These are phyloP conservation scores for Anser cygnoides DNA, from an alignment of 2,113 vertebrate genomes.

Conservation along the genomic window DNA sequence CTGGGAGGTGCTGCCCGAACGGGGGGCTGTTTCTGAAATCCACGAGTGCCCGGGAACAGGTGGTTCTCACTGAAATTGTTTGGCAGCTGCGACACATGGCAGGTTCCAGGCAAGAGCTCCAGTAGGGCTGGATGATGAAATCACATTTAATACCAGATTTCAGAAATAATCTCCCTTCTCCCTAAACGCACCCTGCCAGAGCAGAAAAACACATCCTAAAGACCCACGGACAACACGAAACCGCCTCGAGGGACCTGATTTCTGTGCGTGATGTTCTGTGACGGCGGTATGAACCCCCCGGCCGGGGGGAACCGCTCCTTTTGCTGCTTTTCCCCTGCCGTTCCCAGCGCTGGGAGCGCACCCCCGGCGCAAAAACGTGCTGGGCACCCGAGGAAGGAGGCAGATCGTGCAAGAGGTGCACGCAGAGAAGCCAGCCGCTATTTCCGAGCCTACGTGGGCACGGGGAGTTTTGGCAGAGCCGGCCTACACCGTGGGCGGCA, in stretches of 20 bases:
- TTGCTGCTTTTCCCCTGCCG: background rate
- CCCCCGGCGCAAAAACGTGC: rapidly evolving
- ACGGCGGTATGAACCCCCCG: rapidly evolving
- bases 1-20: conserved; percentile 29
- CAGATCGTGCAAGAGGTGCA: background rate
- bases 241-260: rapidly evolving
- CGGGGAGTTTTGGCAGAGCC: background rate
- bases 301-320: rapidly evolving
- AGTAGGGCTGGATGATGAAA: conserved; percentile 30
- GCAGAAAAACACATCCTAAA: background rate
- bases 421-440: background rate
- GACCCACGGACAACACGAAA: background rate
- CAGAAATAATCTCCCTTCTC: background rate
- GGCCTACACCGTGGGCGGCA: background rate
- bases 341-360: too few relatives aligned
- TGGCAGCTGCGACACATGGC: conserved; percentile 38
- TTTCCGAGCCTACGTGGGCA: background rate
- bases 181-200: background rate
- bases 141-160: background rate
- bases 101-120: background rate
- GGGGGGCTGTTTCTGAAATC: background rate
- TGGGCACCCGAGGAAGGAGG: background rate
- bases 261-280: rapidly evolving
- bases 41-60: conserved; percentile 10
- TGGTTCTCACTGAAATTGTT: background rate